Evolutionary conservation across 1,140 invertebrate genomes (phyloP).

Genomic region (Aphidius ervi): DNA sequence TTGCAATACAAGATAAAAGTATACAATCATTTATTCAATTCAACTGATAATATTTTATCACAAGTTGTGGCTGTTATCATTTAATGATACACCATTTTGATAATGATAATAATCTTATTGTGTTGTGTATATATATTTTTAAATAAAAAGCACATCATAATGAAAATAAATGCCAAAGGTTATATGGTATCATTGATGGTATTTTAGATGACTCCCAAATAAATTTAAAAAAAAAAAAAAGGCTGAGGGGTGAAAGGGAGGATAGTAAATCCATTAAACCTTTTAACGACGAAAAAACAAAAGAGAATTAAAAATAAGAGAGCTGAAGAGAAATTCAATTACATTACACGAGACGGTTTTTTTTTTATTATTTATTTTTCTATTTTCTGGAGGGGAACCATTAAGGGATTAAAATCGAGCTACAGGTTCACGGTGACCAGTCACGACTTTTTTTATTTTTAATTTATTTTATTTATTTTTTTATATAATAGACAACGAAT

Average conservation of each 20-base stretch:
- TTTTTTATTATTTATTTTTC: not conserved
- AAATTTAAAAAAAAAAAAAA: not conserved
- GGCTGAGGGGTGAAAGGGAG: conserved; percentile 1
- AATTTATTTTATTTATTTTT: conserved; percentile 2
- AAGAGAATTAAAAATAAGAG: conserved; percentile 19
- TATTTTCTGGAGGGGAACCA: conserved; percentile 4
- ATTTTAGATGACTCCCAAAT: too few species aligned
- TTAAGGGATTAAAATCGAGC: conserved; percentile 24
- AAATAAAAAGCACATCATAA: too few species aligned
- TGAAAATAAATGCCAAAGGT: too few species aligned
- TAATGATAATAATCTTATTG: too few species aligned
- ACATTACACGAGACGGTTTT: conserved; percentile 24
- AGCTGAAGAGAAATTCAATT: conserved; percentile 23
- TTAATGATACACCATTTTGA: too few species aligned
- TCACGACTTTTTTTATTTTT: conserved; percentile 21
- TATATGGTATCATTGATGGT: too few species aligned
- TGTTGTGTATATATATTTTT: too few species aligned
- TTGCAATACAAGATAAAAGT: too few species aligned
- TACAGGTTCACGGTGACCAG: conserved; percentile 19
- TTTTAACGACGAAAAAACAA: conserved; percentile 24
- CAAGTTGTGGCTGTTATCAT: too few species aligned
- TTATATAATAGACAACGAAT: conserved; percentile 16
- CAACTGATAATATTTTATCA: too few species aligned
- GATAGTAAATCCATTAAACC: conserved; percentile 25
- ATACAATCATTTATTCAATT: too few species aligned